Conservation (phyloP, 2,888 invertebrate genomes). For the Malthinus flaveolus region DNA sequence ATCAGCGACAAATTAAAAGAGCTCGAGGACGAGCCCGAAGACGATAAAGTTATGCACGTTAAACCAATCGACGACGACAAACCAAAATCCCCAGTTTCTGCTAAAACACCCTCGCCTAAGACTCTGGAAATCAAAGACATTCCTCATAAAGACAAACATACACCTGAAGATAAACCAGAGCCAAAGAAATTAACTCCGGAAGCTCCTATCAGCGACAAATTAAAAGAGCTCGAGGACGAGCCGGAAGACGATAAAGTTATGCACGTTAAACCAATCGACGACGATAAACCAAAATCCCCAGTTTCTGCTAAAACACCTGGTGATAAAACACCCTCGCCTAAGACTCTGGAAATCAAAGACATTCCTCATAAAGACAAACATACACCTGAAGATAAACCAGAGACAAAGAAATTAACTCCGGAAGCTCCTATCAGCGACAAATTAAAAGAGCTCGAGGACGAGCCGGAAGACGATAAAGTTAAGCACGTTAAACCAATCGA, state of each 20-base stretch:
- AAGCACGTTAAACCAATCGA: not conserved
- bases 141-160: too few relatives aligned
- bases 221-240: too few relatives aligned
- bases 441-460: not conserved
- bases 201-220: too few relatives aligned
- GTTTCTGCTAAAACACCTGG: not conserved
- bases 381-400: constrained; percentile 9
- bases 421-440: not conserved
- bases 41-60: not conserved
- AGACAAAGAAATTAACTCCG: not conserved
- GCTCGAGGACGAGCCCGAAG: not conserved
- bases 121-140: too few relatives aligned
- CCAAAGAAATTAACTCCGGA: too few relatives aligned
- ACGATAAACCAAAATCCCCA: not conserved
- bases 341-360: not conserved
- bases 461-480: not conserved
- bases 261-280: not conserved
- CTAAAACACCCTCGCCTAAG: not conserved
- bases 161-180: too few relatives aligned
- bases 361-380: not conserved
- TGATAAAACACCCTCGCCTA: not conserved
- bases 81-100: not conserved
- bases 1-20: too few relatives aligned
- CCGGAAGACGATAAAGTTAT: not conserved
- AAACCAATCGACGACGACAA: not conserved